Base-by-base conservation (phyloP, 2,888 invertebrate species). In the Plagodis dolabraria region DNA sequence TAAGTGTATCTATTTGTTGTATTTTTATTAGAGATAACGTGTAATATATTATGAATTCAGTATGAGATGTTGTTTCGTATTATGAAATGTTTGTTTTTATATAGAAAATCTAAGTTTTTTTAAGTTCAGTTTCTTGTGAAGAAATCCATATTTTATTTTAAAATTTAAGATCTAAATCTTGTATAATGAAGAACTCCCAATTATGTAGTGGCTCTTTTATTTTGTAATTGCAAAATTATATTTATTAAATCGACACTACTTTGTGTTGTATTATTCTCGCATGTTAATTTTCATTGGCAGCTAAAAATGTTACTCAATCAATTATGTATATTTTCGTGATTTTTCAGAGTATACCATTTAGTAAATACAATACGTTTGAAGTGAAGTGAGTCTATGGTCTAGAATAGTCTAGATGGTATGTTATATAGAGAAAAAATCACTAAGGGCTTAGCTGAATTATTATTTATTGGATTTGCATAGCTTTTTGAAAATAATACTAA, bases 41-140 rank as follows among this genome's bases (percentile, higher is more conserved):
- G 84, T 88, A 85, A 83, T 85, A 86, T 88, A 87, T 84, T 72
- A 75, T 76, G 63, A 67, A 75, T 79, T 76, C 76, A 76, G 81
- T 81, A 79, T 77, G 75, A 76, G 78, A 78, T 79, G 80, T 80
- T 68, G 80, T 85, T 82, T 82, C 70, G 78, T 79, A 77, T 74
- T 61, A 52, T 62, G 42, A 46, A 58, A 38, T 38, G 57, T 56
- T 60, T 63, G 50, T 53, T 60, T 57, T 40, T 40, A 40, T 10
- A 53, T 60, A 58, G 52, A 47, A 57, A 49, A 65, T 55, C 55
- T 48, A 48, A 40, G 44, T 53, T 52, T 48, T 60, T 56, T 22
- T 22, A 22, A 52, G 56, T 60, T 61, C 56, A 53, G 38, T 56
- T 55, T 55, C 57, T 56, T 61, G 56, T 5, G 43, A 61, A 61